These are phyloP conservation scores for Conger conger DNA, from an alignment of 2,113 vertebrate genomes.

Conservation along the genomic window DNA sequence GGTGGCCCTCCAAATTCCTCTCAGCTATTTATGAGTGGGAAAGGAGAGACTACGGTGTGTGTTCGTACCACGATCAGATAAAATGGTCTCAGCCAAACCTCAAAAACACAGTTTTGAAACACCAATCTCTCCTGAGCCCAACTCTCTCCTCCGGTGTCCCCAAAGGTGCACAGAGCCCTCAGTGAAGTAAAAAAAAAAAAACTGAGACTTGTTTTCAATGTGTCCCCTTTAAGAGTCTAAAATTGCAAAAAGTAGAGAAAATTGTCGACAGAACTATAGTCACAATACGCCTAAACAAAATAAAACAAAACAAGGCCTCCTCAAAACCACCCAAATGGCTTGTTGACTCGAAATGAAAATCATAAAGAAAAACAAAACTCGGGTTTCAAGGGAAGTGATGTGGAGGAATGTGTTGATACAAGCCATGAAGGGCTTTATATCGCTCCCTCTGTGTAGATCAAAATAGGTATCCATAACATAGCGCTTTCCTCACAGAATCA, in stretches of 20 bases:
- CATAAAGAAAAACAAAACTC: constrained; percentile 30
- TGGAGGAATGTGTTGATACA: constrained; percentile 25
- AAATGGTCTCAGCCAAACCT: neutral
- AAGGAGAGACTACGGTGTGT: neutral
- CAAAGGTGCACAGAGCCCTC: neutral
- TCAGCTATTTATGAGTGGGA: neutral
- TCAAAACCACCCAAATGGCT: neutral
- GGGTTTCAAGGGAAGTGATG: constrained; percentile 16
- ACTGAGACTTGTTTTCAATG: neutral
- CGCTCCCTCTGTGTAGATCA: constrained; percentile 14
- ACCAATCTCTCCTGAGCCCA: neutral
- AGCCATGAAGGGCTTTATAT: constrained; percentile 17
- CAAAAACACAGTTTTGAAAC: neutral
- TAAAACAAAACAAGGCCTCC: neutral
- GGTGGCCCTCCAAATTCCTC: neutral
- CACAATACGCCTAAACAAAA: neutral
- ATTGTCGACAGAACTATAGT: neutral
- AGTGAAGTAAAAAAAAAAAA: neutral
- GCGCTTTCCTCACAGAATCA: constrained; percentile 13
- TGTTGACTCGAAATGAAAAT: constrained; percentile 21
- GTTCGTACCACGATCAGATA: neutral
- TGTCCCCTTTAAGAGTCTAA: neutral
- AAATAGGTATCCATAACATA: constrained; percentile 25
- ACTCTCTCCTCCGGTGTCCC: neutral
- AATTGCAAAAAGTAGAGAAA: neutral